Evolutionary conservation across 2,113 vertebrate species (phyloP), one percentile per base, ranked within the genome.

Genomic region (Hemiscyllium ocellatum): DNA sequence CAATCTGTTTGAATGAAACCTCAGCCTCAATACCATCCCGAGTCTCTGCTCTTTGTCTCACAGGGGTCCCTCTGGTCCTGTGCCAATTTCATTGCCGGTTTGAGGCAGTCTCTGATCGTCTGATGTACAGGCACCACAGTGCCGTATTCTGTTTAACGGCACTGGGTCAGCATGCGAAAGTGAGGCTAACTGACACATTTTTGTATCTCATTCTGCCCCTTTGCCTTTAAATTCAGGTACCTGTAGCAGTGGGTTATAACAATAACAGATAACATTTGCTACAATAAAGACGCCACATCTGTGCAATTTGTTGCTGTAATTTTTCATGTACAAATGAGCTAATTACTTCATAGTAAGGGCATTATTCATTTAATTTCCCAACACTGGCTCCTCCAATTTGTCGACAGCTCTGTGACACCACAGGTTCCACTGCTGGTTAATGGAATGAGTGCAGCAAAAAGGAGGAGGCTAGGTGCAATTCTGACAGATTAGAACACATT

Each of bases 1-100:
- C 89, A 93, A 93, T 61, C 29, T 93, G 89, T 93, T 37, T 66
- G 33, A 93, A 37, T 93, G 19, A 93, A 93, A 93, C 61, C 56
- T 66, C 65, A n/a, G 61, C 61, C 61, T 68, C 8, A n/a, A 93
- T 61, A 93, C 66, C 89, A 37, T 93, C 89, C 66, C 22, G 33
- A 66, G 89, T 65, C 61, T 68, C 89, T 65, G n/a, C 89, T 47
- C 89, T 93, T 93, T 68, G 89, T 68, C 89, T 37, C 61, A 33
- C 19, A 65, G 89, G 89, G 65, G 29, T 93, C 61, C 61, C 89
- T 22, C 89, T 93, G 89, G 61, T 37, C 56, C 29, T 37, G 89
- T 66, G 61, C 61, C 89, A 93, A 93, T 47, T 93, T 93, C 89
- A 93, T n/a, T n/a, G 61, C 89, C 19, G 6, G 61, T n/a, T 37